Evolutionary conservation across 2,888 invertebrate genomes (phyloP).

Genomic region (Escarpia spicata): DNA sequence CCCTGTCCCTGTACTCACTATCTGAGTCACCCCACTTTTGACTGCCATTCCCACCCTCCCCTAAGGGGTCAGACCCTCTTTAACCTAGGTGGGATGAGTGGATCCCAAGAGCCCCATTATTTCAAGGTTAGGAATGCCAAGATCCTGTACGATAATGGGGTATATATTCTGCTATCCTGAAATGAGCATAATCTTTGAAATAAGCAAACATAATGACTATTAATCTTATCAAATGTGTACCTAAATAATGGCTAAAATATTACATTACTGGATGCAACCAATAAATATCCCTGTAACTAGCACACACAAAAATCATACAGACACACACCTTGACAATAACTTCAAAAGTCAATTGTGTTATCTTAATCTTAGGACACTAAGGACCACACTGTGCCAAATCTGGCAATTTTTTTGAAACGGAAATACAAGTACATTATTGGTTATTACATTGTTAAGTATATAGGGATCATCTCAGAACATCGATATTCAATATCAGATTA

Average conservation of each 20-base stretch:
- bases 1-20: background rate
- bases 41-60: background rate
- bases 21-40: slow-evolving; percentile 13
- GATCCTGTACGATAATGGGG: background rate
- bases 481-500: too few relatives aligned
- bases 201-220: too few relatives aligned
- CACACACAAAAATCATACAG: background rate
- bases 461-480: too few relatives aligned
- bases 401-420: too few relatives aligned
- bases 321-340: too few relatives aligned
- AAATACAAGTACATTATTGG: too few relatives aligned
- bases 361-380: too few relatives aligned
- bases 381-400: too few relatives aligned
- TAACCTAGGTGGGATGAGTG: background rate
- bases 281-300: background rate
- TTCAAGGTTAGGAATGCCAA: background rate
- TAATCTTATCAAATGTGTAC: too few relatives aligned
- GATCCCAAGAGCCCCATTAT: background rate
- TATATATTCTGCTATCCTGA: background rate
- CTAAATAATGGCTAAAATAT: too few relatives aligned
- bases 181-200: background rate
- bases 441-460: too few relatives aligned
- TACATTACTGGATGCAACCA: background rate
- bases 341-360: too few relatives aligned
- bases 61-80: slow-evolving; percentile 13